Evolutionary conservation across 2,888 invertebrate genomes (phyloP), one percentile per base, ranked within the genome.

Genomic region (Apotomis capreana): DNA sequence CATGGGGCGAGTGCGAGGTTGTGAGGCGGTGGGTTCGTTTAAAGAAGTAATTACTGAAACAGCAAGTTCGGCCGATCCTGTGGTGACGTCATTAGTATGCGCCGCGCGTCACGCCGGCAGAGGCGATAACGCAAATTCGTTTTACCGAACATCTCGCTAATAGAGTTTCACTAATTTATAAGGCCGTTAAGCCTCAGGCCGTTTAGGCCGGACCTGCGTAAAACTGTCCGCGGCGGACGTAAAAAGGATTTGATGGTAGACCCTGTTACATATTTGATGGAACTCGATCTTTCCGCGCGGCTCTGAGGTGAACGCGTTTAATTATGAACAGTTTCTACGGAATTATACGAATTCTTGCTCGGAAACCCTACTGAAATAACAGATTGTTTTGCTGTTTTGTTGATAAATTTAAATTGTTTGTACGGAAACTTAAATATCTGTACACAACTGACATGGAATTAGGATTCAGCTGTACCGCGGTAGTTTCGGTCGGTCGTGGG

Each of bases 101-200:
- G 85, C 81, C 83, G 79, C 86, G 85, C 88, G 90, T 84, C 80
- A 81, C 80, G 81, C 84, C 83, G 84, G 85, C 88, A 82, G 85
- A 89, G 89, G 91, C 91, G 93, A 93, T 93, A 92, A 92, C 91
- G 90, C 91, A 92, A 93, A 92, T 92, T 92, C 92, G 91, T 90
- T 92, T 92, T 88, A 86, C 84, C 88, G 89, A 92, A 90, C 91
- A 91, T 92, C 91, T 87, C 88, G 91, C 89, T 93, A 93, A 92
- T 93, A 93, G 92, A 92, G 92, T 92, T 93, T 91, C 90, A 89
- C 91, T 93, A 92, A 93, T 93, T 93, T 93, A 92, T 91, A 92
- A 92, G 92, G 84, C 87, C 86, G 89, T 90, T 89, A 91, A 89
- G 90, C 89, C 87, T 63, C 74, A 74, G 73, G 68, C 69, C 76